Evolutionary conservation across 2,113 vertebrate genomes (phyloP).

Genomic region (Cyprinodon brontotheroides): DNA sequence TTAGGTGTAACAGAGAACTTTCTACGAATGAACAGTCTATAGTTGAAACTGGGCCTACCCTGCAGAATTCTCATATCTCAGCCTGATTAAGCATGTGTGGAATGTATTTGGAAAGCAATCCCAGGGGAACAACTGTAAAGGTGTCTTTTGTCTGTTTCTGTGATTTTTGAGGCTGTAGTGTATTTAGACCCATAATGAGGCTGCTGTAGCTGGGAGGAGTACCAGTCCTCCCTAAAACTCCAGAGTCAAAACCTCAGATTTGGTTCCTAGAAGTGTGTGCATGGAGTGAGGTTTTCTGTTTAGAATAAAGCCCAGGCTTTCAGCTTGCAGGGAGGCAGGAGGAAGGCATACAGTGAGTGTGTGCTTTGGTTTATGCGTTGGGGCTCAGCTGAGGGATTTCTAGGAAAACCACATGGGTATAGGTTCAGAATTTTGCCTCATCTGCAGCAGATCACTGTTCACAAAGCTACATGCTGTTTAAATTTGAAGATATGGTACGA

Average conservation of each 20-base stretch:
- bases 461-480: not conserved
- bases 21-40: not conserved
- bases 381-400: conserved; percentile 20
- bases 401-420: conserved; percentile 22
- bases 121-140: not conserved
- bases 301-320: not conserved
- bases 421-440: not conserved
- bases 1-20: not conserved
- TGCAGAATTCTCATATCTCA: not conserved
- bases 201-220: conserved; percentile 6
- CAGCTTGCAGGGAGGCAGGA: not conserved
- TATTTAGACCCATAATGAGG: not conserved
- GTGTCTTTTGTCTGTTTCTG: not conserved
- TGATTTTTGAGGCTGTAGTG: not conserved
- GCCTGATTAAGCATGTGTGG: not conserved
- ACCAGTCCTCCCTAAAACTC: not conserved
- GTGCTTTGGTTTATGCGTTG: not conserved
- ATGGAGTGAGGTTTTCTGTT: not conserved
- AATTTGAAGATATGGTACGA: not conserved
- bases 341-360: not conserved
- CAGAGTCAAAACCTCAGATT: conserved; percentile 6
- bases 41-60: not conserved
- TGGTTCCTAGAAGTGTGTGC: conserved; percentile 15
- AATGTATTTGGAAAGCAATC: not conserved
- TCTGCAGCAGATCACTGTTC: not conserved